A percentile compares a stretch with the other conserved stretches of the same genome.
These are phyloP conservation scores for Plebejus anna DNA, from an alignment of 2,888 invertebrate species.

Conservation along the genomic window DNA sequence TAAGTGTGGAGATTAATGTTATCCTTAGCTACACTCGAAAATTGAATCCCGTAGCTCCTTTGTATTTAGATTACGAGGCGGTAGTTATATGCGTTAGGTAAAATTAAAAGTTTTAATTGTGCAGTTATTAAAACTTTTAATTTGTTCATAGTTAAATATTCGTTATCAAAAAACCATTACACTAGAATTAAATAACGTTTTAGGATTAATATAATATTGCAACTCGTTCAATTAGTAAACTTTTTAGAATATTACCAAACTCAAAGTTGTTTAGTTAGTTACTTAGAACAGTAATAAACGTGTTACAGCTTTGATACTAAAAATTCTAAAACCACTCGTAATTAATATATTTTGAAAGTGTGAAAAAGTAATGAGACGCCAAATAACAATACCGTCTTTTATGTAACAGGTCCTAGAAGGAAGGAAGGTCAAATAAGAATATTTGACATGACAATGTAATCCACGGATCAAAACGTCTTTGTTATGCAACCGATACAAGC, in stretches of 20 bases:
- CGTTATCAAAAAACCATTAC: background rate
- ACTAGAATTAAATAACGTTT: background rate
- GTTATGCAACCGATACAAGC: too few relatives aligned
- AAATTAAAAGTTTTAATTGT: conserved; percentile 12
- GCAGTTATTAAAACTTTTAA: background rate
- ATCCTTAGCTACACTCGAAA: conserved; percentile 14
- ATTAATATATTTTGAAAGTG: background rate
- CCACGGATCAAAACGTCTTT: too few relatives aligned
- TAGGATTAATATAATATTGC: background rate
- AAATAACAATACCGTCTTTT: background rate
- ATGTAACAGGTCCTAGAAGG: background rate
- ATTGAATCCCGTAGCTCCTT: conserved; percentile 11
- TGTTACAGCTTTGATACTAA: background rate
- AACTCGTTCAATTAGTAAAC: background rate
- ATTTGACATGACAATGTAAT: too few relatives aligned
- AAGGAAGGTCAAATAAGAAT: too few relatives aligned
- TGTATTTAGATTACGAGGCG: conserved; percentile 1
- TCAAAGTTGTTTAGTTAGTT: too few relatives aligned
- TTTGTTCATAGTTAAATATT: background rate
- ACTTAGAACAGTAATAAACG: too few relatives aligned
- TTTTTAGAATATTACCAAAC: background rate
- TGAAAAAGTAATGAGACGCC: too few relatives aligned
- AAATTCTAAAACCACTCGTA: background rate
- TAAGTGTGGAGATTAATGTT: conserved; percentile 16
- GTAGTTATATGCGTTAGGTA: background rate